Conservation (phyloP, 2,888 invertebrate genomes). For the Frankliniella intonsa region DNA sequence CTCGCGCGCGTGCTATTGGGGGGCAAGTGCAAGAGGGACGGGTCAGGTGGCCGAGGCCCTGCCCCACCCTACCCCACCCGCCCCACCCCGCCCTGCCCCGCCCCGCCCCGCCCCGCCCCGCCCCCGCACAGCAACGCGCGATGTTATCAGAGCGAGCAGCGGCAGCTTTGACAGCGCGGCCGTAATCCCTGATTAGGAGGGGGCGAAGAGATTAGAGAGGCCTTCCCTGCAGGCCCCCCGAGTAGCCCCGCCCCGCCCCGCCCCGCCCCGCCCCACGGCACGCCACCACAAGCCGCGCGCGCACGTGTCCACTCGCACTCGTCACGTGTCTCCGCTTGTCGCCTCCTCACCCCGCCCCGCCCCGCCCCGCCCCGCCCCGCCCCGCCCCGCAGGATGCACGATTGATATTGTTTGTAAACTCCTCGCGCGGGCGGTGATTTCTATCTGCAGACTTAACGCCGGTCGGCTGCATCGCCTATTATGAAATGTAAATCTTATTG, state of each 20-base stretch:
- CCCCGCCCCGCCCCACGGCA: background rate
- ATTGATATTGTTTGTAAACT: slow-evolving; percentile 22
- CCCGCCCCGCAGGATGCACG: background rate
- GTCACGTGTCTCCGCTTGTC: background rate
- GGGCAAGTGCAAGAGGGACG: too few species aligned
- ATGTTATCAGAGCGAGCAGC: slow-evolving; percentile 1
- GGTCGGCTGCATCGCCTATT: background rate
- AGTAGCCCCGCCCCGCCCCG: background rate
- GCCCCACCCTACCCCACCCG: too few species aligned
- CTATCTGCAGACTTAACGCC: background rate
- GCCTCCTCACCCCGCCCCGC: background rate
- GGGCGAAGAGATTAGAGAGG: slow-evolving; percentile 6
- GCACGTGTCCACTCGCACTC: background rate
- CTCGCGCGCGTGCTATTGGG: too few species aligned
- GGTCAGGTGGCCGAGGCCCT: too few species aligned
- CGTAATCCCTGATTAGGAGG: slow-evolving; percentile 19
- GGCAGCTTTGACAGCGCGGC: background rate
- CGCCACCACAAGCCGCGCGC: background rate
- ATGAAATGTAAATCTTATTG: background rate
- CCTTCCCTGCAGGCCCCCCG: background rate
- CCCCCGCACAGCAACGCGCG: background rate
- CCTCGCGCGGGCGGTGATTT: background rate
- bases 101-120: too few species aligned
- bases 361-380: background rate
- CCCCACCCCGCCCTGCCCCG: too few species aligned